These are phyloP conservation scores for Leptosomus discolor DNA, from an alignment of 2,113 vertebrate genomes.

Conservation along the genomic window DNA sequence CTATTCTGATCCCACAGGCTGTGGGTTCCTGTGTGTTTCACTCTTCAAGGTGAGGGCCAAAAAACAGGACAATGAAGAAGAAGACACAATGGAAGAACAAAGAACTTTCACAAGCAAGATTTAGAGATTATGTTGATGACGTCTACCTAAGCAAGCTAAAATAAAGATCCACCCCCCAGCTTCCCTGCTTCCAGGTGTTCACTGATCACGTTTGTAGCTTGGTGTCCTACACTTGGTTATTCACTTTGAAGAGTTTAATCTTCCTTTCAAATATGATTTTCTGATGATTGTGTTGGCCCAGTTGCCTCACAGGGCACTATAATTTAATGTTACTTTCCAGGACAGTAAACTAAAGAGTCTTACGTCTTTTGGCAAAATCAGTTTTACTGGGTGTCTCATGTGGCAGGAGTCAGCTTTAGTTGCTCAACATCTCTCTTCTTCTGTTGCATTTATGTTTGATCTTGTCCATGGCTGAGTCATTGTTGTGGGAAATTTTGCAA, in stretches of 20 bases:
- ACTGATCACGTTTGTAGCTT: background rate
- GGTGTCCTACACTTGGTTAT: background rate
- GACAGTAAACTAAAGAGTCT: background rate
- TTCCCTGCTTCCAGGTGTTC: constrained; percentile 12
- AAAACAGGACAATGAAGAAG: background rate
- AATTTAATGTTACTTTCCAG: background rate
- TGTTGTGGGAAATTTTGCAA: constrained; percentile 2
- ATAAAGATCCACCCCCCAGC: background rate
- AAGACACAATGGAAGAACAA: background rate
- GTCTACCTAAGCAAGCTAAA: background rate
- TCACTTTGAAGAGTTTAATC: background rate
- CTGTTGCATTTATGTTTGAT: constrained; percentile 51
- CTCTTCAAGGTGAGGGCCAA: background rate
- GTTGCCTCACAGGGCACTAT: background rate
- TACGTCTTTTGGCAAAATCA: background rate
- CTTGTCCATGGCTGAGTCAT: constrained; percentile 51
- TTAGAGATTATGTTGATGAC: background rate
- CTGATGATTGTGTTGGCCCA: background rate
- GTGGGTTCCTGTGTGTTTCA: background rate
- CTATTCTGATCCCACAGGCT: background rate
- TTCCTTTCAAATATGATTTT: constrained; percentile 3
- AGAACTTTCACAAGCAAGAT: background rate
- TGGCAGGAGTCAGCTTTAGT: background rate
- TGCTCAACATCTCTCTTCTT: constrained; percentile 33
- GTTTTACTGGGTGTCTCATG: background rate